Conservation (phyloP, 2,113 vertebrate species). For the human region DNA sequence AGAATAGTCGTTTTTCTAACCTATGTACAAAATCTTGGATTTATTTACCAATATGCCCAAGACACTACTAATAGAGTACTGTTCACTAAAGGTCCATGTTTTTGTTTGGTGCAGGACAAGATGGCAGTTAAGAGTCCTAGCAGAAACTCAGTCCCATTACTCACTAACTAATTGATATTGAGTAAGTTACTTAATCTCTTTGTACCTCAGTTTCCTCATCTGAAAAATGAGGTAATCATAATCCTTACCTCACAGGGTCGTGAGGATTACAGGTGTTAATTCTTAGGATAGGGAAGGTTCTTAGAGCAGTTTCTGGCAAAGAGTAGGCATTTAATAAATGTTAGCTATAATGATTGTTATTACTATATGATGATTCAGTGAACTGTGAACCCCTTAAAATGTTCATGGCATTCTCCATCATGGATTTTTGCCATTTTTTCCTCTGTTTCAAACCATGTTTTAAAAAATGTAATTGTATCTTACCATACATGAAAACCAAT, state of each 20-base stretch:
- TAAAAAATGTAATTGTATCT: neutral
- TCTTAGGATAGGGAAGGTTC: neutral
- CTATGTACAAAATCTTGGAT: neutral
- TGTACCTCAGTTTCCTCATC: neutral
- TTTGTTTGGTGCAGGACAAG: neutral
- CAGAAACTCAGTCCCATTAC: neutral
- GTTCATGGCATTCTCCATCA: neutral
- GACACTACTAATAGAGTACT: neutral
- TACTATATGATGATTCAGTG: neutral
- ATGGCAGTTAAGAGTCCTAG: neutral
- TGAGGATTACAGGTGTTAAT: neutral
- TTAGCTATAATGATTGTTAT: neutral
- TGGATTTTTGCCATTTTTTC: neutral
- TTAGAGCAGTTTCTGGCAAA: neutral
- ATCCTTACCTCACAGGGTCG: neutral
- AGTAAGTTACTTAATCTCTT: neutral
- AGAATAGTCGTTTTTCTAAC: neutral
- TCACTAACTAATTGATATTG: neutral
- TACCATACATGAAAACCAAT: neutral
- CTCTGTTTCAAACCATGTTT: neutral
- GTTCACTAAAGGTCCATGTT: neutral
- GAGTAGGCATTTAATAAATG: neutral
- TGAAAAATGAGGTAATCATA: neutral
- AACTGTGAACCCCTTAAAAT: neutral
- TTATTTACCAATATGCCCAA: neutral